Percentiles rank a stretch among this genome's conserved stretches.
These are phyloP conservation scores for Malacoctenus gilli DNA, from an alignment of 2,797 vertebrate species.

Conservation along the genomic window DNA sequence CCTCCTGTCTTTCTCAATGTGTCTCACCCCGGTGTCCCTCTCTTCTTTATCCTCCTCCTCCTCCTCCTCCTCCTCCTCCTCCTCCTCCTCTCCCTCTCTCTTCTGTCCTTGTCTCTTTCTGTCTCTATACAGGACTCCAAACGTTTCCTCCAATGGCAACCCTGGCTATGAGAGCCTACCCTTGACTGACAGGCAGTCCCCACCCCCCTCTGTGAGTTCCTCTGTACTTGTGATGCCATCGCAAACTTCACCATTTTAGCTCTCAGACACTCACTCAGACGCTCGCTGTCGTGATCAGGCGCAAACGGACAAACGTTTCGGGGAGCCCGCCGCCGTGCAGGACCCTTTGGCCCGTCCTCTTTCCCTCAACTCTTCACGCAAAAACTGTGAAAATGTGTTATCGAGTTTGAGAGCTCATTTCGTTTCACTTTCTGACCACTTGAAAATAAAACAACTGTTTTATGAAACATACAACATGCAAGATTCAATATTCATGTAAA, in stretches of 20 bases:
- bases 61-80: slow-evolving; percentile 47
- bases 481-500: no score
- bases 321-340: slow-evolving; percentile 11
- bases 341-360: slow-evolving; percentile 9
- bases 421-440: no score
- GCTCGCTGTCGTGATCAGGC: slow-evolving; percentile 37
- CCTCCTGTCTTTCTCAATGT: slow-evolving; percentile 72
- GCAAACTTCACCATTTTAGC: slow-evolving; percentile 70
- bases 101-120: slow-evolving; percentile 79
- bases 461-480: no score
- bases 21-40: slow-evolving; percentile 70
- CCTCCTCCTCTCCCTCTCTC: slow-evolving; percentile 54
- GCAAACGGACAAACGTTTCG: slow-evolving; percentile 21
- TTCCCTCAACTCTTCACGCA: no score
- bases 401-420: no score
- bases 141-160: slow-evolving; percentile 97
- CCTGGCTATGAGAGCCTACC: slow-evolving; percentile 94
- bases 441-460: no score
- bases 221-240: slow-evolving; percentile 81
- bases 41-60: slow-evolving; percentile 61
- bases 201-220: slow-evolving; percentile 89
- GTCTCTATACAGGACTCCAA: slow-evolving; percentile 91
- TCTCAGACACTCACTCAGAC: slow-evolving; percentile 31
- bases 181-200: slow-evolving; percentile 87
- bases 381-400: no score